Base-by-base conservation (phyloP, 2,113 vertebrate genomes). In the Leucopsar rothschildi region DNA sequence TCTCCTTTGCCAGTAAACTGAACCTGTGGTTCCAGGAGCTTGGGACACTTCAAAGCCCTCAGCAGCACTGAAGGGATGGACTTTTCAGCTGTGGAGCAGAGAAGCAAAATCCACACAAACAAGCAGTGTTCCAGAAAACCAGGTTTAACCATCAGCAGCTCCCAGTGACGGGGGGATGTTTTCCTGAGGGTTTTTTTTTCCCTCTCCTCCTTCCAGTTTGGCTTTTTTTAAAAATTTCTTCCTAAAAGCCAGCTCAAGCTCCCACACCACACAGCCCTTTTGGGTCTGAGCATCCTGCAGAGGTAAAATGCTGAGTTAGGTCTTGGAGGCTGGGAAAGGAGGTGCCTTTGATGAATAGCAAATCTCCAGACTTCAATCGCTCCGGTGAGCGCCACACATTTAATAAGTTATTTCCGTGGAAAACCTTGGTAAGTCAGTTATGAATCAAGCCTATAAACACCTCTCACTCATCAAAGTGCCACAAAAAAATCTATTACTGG, bases 391-490 rank as follows among this genome's bases (percentile, higher is more conserved):
- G 82, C 89, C 87, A 94, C 90, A 49, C 95, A 86, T 97, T 98
- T 98, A 98, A 97, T 98, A 98, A 98, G 97, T 98, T 97, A 98
- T 97, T 98, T 98, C 98, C 97, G 97, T 98, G 98, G 98, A 98
- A 98, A 98, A 98, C 97, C 96, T 97, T 96, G 89, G 97, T 96
- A 97, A 98, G 84, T 93, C 57, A 13, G 96, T 97, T 94, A 76
- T 98, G 97, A 98, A 98, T 98, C 97, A 98, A 96, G 96, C 96
- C 97, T 95, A 98, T 98, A 98, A 98, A 98, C 97, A 97, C 97
- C 97, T 98, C 97, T 71, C 81, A 71, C 88, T 96, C 97, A 97
- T 98, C 98, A 98, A 98, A 98, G 98, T 90, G 94, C 97, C 97
- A 96, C 86, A 94, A 77, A 91, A 92, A 89, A 80, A 57, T 60